Evolutionary conservation across 2,888 invertebrate species (phyloP).

Genomic region (Spilosoma lubricipeda): DNA sequence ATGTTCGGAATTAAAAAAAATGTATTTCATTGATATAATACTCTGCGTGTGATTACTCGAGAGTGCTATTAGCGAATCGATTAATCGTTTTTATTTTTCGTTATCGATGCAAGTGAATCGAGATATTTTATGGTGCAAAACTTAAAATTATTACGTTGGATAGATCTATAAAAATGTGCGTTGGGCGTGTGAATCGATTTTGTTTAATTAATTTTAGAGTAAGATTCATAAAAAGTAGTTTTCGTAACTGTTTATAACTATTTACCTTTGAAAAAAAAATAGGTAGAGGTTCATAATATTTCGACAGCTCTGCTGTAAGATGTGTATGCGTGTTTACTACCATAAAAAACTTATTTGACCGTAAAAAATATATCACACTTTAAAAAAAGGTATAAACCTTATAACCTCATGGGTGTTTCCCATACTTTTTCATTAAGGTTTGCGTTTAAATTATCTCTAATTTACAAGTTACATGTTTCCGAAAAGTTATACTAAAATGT

Average conservation of each 20-base stretch:
- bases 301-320: background rate
- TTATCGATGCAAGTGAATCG: slow-evolving; percentile 11
- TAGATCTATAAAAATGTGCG: background rate
- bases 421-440: background rate
- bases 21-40: background rate
- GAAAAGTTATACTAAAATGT: background rate
- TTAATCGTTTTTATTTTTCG: slow-evolving; percentile 13
- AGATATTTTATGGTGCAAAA: slow-evolving; percentile 1
- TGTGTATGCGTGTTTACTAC: too few relatives aligned
- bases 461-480: background rate
- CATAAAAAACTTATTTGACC: too few relatives aligned
- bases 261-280: background rate
- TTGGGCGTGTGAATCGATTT: background rate
- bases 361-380: background rate
- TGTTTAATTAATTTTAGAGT: background rate
- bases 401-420: background rate
- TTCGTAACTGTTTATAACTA: background rate
- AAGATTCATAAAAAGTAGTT: too few relatives aligned
- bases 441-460: background rate
- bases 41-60: slow-evolving; percentile 19
- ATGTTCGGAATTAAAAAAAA: slow-evolving; percentile 10
- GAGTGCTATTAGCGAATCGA: slow-evolving; percentile 20
- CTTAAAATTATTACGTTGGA: background rate
- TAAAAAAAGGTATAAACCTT: background rate
- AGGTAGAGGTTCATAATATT: background rate